Conservation (phyloP, 2,797 vertebrate genomes). For the Numenius phaeopus region DNA sequence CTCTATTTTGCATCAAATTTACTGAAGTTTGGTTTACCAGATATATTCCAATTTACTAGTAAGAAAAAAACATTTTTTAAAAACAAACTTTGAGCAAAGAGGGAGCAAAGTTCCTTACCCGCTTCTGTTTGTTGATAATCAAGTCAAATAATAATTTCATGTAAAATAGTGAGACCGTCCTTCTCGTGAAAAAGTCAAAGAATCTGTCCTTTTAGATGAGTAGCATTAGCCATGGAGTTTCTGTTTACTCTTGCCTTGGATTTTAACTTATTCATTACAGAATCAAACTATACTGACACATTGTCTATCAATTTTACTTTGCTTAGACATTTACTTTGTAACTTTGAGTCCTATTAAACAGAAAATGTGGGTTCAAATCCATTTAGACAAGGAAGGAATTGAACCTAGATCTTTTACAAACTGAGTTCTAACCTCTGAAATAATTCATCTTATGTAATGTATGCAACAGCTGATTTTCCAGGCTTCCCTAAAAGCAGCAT, state of each 20-base stretch:
- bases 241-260: background rate
- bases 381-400: background rate
- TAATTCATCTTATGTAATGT: background rate
- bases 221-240: background rate
- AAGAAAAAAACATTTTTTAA: background rate
- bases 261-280: background rate
- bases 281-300: background rate
- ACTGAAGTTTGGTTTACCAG: background rate
- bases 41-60: background rate
- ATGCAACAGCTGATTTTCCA: background rate
- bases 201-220: background rate
- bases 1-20: background rate
- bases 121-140: background rate
- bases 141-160: background rate
- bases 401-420: background rate
- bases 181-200: background rate
- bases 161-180: background rate
- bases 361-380: background rate
- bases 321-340: background rate
- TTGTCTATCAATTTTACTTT: background rate
- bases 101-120: background rate
- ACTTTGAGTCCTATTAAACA: background rate
- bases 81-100: background rate
- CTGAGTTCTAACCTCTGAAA: background rate
- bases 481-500: background rate